Base-by-base conservation (phyloP, 2,888 invertebrate species). In the Dynastes hyllus region DNA sequence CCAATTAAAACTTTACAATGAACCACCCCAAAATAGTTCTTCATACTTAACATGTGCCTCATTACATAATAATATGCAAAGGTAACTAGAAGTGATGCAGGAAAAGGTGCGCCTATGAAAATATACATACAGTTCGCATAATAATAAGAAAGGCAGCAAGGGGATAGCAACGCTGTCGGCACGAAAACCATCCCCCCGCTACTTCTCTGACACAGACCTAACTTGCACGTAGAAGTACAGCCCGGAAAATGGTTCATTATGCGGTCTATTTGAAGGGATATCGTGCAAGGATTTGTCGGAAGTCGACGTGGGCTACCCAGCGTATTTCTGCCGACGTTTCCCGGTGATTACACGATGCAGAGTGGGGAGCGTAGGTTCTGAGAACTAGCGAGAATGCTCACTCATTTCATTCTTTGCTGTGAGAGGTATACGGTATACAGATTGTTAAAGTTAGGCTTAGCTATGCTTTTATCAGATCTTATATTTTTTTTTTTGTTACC, bases 201-300 rank as follows among this genome's bases (percentile, higher is more conserved):
- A 22, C 71, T 13, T 27, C 29, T 32, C 9, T 8, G 11, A 45
- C 51, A 22, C 16, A 13, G 8, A 53, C 37, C 55, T n/a, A 37
- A 37, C 53, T 71, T 71, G 55, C 51, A 51, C 70, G 45, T 11
- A 45, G 45, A 45, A 45, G 11, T 45, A 45, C 45, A 45, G 11
- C 45, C 32, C 37, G 76, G 76, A 40, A 65, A 76, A 76, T 77
- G 63, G 77, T 77, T 77, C 77, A 77, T 77, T 77, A 77, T 67
- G 77, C 66, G 66, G 69, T 55, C 67, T 55, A 77, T 77, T 69
- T 77, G 69, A 69, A 77, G 22, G 77, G 77, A 77, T 77, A 69
- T 77, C 69, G 69, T 77, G 77, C 77, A 40, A 53, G 77, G 77
- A 77, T 69, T 77, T 67, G 69, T 67, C 77, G 69, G 77, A 77